Evolutionary conservation across 2,888 invertebrate genomes (phyloP), one percentile per base, ranked within the genome.

Genomic region (Pterostichus madidus): DNA sequence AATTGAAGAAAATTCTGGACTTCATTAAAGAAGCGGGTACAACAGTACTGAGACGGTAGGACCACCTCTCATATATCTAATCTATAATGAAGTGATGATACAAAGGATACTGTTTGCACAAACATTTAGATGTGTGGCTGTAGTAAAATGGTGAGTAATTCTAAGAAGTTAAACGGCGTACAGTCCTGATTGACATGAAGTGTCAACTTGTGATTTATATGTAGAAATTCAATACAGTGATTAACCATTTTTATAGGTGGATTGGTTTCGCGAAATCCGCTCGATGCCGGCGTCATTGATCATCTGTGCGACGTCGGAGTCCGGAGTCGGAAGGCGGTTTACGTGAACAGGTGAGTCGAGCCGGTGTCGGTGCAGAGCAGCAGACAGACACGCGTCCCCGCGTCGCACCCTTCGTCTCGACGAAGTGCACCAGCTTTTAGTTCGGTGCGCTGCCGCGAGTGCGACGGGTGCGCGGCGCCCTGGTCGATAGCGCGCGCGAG

Each of bases 401-500:
- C 59, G 11, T 24, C 24, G 10, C 59, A 17, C 59, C 17, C 59
- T 7, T 59, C 13, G 13, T n/a, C 39, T 6, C 39, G 11, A 49
- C 11, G 52, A 59, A 53, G 49, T 32, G 53, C 24, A 13, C 10
- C 31, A 31, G 79, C 11, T 39, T n/a, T n/a, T 59, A 56, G 81
- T 81, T 81, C 31, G 81, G 81, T 81, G 81, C 81, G 81, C 81
- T 73, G 75, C 61, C 81, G 44, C 46, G 31, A 24, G 53, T 17
- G 24, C 44, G 15, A 31, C 7, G 39, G 68, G n/a, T 80, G 80
- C 73, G 81, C 75, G 81, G 75, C 81, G 81, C 80, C 24, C 52
- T 71, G 52, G 80, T 80, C 80, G 80, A 68, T 80, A 68, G 80
- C 52, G 68, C 49, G 80, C 31, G 76, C 79, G 49, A 31, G 15